Base-by-base conservation (phyloP, 2,888 invertebrate genomes). In the Phaonia tiefii region DNA sequence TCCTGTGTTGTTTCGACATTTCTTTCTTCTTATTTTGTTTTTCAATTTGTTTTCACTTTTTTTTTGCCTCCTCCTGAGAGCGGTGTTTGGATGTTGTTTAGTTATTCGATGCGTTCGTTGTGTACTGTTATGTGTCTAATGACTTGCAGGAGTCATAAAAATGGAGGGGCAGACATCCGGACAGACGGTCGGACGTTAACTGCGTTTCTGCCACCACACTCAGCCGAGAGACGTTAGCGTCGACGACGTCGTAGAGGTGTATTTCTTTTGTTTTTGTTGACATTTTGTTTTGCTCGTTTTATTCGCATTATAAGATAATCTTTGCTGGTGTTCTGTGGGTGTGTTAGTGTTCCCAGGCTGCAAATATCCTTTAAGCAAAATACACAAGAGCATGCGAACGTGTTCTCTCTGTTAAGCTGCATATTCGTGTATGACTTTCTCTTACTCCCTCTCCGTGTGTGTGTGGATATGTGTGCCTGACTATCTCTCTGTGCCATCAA, bases 121-220 rank as follows among this genome's bases (percentile, higher is more conserved):
- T 60, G 20, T 54, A 31, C 42, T 67, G 25, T 54, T 25, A 72
- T 80, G 84, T 83, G 84, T 83, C 84, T 86, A 86, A 86, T 86
- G 87, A 86, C 87, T 84, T 86, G 87, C 86, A 46, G 86, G 86
- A 84, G 83, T 42, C 31, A 22, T 13, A 22, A n/a, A n/a, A n/a
- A 31, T 31, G 31, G 31, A 3, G 4, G 31, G 31, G 8, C 31
- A 31, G 54, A 54, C 22, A 54, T 13, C 25, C 31, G 25, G 54
- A 25, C 54, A 54, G 25, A 54, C 31, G 54, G 25, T 3, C 54
- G 46, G 31, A 3, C 4, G 31, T 31, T 31, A 31, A 31, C 31
- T 31, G 31, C 31, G 31, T 31, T 31, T 31, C 4, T 31, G 31
- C 31, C 4, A 31, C 31, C 8, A 31, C 31, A 31, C n/a, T n/a